A percentile compares a stretch with the other conserved stretches of the same genome.
Evolutionary conservation across 1,140 invertebrate species (phyloP).

Genomic region (Copidosoma floridanum): DNA sequence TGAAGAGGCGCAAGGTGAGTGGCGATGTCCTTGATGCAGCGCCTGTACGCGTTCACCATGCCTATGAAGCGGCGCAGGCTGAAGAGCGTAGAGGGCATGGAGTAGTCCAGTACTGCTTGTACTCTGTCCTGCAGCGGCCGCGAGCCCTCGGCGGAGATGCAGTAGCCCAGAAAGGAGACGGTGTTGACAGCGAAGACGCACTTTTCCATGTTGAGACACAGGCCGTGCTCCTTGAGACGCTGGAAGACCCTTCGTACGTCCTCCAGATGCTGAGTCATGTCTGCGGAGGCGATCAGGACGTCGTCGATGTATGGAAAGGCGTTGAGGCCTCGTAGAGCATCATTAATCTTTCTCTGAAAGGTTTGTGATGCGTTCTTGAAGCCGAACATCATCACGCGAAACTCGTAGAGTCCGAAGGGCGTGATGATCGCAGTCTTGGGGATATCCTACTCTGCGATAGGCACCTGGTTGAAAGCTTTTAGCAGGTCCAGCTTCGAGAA

Average conservation of each 20-base stretch:
- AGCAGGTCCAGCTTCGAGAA: conserved; percentile 10
- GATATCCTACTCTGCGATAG: conserved; percentile 51
- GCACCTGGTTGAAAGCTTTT: conserved; percentile 33
- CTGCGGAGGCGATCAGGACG: conserved; percentile 26
- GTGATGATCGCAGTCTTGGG: conserved; percentile 44
- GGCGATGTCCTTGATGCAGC: too few species aligned
- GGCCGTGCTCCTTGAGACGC: too few species aligned
- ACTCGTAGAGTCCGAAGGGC: too few species aligned
- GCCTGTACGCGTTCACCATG: conserved; percentile 46
- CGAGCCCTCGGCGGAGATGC: conserved; percentile 35
- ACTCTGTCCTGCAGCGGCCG: conserved; percentile 32
- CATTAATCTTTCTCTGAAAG: conserved; percentile 51
- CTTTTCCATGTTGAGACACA: too few species aligned
- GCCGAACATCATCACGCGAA: conserved; percentile 23
- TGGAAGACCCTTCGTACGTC: conserved; percentile 27
- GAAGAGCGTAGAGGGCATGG: conserved; percentile 32
- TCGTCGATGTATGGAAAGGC: conserved; percentile 23
- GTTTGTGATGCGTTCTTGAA: conserved; percentile 38
- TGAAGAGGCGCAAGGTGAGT: not conserved
- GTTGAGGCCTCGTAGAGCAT: too few species aligned
- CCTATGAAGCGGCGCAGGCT: conserved; percentile 46
- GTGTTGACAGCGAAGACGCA: conserved; percentile 37
- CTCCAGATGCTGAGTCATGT: conserved; percentile 4
- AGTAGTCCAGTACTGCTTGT: conserved; percentile 34
- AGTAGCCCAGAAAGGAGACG: conserved; percentile 39